A percentile compares a stretch with the other conserved stretches of the same genome.
Conservation (phyloP, 2,797 vertebrate species). For the Smutsia temminckii region DNA sequence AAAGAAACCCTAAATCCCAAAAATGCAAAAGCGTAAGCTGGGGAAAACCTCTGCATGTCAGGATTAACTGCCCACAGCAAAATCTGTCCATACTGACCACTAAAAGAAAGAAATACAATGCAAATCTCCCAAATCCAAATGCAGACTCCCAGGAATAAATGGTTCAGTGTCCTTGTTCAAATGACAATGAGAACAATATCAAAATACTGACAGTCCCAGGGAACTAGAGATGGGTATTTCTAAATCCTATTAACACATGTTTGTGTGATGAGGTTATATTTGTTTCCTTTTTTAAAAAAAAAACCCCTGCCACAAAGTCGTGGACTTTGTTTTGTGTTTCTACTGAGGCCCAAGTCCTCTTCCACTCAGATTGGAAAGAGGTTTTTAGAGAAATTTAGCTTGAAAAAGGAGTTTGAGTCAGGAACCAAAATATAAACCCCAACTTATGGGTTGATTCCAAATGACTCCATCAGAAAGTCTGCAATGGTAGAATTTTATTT, state of each 20-base stretch:
- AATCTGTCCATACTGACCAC: background rate
- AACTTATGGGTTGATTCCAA: background rate
- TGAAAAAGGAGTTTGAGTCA: background rate
- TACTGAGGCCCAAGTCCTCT: background rate
- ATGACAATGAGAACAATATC: background rate
- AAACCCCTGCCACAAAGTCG: background rate
- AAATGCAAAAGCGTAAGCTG: background rate
- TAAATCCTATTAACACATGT: conserved; percentile 4
- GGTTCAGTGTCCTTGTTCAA: background rate
- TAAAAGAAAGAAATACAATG: background rate
- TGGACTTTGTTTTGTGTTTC: conserved; percentile 12
- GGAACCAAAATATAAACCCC: conserved; percentile 30
- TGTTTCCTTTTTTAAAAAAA: background rate
- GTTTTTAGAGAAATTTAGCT: background rate
- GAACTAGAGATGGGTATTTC: background rate
- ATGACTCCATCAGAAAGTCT: background rate
- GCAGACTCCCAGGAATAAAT: background rate
- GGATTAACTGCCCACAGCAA: background rate
- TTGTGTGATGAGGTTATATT: background rate
- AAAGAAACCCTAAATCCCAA: conserved; percentile 31
- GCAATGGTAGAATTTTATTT: fast-evolving
- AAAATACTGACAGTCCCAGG: background rate
- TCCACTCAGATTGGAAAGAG: background rate
- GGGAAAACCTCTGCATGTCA: background rate
- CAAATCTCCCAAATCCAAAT: background rate